Base-by-base conservation (phyloP, 1,140 invertebrate genomes). In the Procambarus virginalis region DNA sequence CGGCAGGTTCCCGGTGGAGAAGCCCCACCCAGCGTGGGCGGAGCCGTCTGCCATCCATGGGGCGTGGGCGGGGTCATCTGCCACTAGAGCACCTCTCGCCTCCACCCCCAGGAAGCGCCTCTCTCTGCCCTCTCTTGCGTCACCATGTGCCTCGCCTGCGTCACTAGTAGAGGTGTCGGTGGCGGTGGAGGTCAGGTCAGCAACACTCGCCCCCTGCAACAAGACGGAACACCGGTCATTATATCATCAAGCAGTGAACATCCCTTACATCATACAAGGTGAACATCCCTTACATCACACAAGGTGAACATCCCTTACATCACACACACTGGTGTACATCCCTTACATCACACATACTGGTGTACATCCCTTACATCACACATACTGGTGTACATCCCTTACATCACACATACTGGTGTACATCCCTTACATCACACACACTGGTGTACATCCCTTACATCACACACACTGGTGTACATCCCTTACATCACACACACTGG, bases 1-100 rank as follows among this genome's bases (percentile, higher is more conserved):
- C 1, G 70, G 73, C 48, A 77, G 58, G 55, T 51, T 89, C 12
- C 70, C 87, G 0, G 73, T 34, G 12, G 81, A 89, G 76, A 82
- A 77, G 48, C 79, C 86, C 17, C 60, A 87, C 4, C 77, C 51
- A 55, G 51, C 8, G 51, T 9, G 4, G 51, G 51, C 12, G 51
- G 12, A 12, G 12, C 51, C 51, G 34, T 34, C 34, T 34, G 34
- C 34, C 34, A 34, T 34, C 34, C 20, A 75, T 17, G 34, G 34
- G 34, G 34, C 34, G 20, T 17, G 17, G 10, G 46, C 10, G 45
- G 64, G 77, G 3, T 34, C n/a, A 6, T 48, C 84, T 12, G 34
- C 84, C 51, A 78, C 55, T 75, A 75, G 60, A 14, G 51, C 45
- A 3, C 60, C n/a, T 70, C 80, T 46, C 17, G 45, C n/a, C 45